These are phyloP conservation scores for Anthophora plumipes DNA, from an alignment of 2,888 invertebrate species.

Conservation along the genomic window DNA sequence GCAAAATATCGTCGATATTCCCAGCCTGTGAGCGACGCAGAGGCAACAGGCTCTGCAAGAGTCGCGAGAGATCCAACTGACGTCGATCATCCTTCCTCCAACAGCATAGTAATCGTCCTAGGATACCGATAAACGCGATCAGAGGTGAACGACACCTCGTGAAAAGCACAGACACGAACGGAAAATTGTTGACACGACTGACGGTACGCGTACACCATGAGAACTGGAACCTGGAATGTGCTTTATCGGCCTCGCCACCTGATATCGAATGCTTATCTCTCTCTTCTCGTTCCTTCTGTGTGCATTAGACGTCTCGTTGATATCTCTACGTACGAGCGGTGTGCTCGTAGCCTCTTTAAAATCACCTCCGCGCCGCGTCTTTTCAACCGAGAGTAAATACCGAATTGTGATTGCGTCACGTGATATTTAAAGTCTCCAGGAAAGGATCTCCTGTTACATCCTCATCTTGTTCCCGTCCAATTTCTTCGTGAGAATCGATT, in stretches of 20 bases:
- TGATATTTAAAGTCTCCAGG: not conserved
- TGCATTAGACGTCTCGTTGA: constrained; percentile 17
- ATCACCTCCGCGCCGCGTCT: not conserved
- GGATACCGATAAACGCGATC: constrained; percentile 13
- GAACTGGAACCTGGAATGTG: constrained; percentile 79
- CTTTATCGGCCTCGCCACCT: constrained; percentile 73
- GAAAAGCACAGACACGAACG: constrained; percentile 39
- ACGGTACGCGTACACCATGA: constrained; percentile 69
- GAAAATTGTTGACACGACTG: constrained; percentile 75
- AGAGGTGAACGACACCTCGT: constrained; percentile 51
- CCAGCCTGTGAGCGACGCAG: constrained; percentile 62
- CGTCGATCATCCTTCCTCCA: constrained; percentile 58
- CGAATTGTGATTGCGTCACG: not conserved
- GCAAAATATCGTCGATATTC: constrained; percentile 60
- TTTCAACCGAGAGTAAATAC: not conserved
- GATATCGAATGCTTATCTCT: constrained; percentile 77
- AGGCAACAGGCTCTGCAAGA: constrained; percentile 73
- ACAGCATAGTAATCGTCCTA: constrained; percentile 18
- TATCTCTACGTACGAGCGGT: constrained; percentile 33
- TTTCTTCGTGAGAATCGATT: no score
- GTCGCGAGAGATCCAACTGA: constrained; percentile 57
- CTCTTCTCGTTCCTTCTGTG: constrained; percentile 41
- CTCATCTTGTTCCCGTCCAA: no score
- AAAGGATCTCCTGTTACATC: no score
- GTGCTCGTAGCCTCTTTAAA: not conserved